Evolutionary conservation across 2,888 invertebrate species (phyloP).

Genomic region (Tachina fera): DNA sequence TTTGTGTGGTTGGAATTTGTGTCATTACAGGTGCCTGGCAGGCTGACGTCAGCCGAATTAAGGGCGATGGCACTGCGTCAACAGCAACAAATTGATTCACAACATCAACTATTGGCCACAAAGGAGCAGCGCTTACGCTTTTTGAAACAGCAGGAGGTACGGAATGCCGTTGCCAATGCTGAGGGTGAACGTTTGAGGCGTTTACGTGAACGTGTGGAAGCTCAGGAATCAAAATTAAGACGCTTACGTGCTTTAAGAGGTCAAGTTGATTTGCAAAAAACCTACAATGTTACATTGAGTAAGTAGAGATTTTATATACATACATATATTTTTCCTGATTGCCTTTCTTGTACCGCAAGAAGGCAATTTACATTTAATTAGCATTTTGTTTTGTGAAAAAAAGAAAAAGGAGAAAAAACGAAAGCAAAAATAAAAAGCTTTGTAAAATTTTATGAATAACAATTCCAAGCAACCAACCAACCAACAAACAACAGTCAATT

Average conservation of each 20-base stretch:
- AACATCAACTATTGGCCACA: conserved; percentile 94
- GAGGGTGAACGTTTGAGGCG: conserved; percentile 94
- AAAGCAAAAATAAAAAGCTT: background rate
- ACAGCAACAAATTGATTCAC: conserved; percentile 98
- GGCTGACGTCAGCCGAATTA: conserved; percentile 96
- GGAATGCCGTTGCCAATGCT: conserved; percentile 85
- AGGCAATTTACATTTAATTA: conserved; percentile 50
- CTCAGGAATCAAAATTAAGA: conserved; percentile 96
- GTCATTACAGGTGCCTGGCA: conserved; percentile 90
- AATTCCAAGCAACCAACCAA: no score
- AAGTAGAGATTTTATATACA: conserved; percentile 84
- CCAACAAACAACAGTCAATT: conserved; percentile 12
- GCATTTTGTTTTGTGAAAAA: conserved; percentile 35
- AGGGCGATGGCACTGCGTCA: conserved; percentile 99
- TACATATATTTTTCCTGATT: background rate
- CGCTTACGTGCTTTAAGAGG: conserved; percentile 95
- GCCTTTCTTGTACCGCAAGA: background rate
- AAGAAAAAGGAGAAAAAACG: background rate
- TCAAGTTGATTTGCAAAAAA: conserved; percentile 96
- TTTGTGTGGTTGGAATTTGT: conserved; percentile 19
- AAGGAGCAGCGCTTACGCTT: conserved; percentile 96
- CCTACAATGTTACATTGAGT: conserved; percentile 95
- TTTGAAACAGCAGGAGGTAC: conserved; percentile 95
- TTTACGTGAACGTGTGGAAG: conserved; percentile 95
- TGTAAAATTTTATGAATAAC: conserved; percentile 24